Evolutionary conservation across 1,140 invertebrate genomes (phyloP).

Genomic region (Bactericera cockerelli): DNA sequence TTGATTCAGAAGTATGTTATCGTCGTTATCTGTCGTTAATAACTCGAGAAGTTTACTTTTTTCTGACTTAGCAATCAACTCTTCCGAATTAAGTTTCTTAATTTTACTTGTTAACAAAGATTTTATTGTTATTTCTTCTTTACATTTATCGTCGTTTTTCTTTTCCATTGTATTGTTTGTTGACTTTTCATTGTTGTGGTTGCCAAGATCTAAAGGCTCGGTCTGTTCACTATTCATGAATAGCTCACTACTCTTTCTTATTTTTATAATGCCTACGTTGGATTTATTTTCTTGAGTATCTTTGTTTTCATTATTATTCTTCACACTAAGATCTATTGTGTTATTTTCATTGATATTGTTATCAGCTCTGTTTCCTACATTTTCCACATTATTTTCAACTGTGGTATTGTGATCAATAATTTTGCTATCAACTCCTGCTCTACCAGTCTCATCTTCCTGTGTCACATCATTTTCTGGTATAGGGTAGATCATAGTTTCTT

Average conservation of each 20-base stretch:
- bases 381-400: not conserved
- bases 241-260: conserved; percentile 7
- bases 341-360: not conserved
- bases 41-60: conserved; percentile 4
- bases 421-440: not conserved
- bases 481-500: conserved; percentile 2
- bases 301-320: not conserved
- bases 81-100: not conserved
- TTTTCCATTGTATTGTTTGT: not conserved
- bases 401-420: no score
- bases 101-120: not conserved
- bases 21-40: not conserved
- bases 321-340: conserved; percentile 3
- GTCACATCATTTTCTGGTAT: conserved; percentile 12
- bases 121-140: conserved; percentile 8
- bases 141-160: not conserved
- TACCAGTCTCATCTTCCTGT: conserved; percentile 11
- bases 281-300: conserved; percentile 4
- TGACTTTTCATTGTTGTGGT: conserved; percentile 5
- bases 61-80: not conserved
- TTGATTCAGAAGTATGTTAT: not conserved
- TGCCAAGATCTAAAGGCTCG: not conserved
- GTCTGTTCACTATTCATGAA: conserved; percentile 11
- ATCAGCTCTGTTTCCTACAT: not conserved
- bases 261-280: not conserved